Conservation (phyloP, 2,797 vertebrate species). For the Muraenolepis orangiensis region DNA sequence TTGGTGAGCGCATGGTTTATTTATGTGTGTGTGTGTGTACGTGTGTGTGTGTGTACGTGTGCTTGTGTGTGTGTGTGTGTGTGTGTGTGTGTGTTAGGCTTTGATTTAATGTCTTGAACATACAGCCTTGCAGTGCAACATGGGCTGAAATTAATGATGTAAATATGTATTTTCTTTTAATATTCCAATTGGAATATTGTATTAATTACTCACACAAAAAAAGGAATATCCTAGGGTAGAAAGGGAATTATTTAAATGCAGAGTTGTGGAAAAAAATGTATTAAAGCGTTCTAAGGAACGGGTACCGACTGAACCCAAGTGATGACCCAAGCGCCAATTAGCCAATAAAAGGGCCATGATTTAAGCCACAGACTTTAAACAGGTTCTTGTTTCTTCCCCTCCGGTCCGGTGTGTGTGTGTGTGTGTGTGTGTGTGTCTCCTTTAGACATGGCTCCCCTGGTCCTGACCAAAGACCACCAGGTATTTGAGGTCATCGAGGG, state of each 20-base stretch:
- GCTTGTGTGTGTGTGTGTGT: not conserved
- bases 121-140: not conserved
- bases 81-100: not conserved
- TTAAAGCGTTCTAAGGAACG: not conserved
- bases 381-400: too few relatives aligned
- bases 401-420: too few relatives aligned
- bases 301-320: not conserved
- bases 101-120: not conserved
- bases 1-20: not conserved
- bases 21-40: not conserved
- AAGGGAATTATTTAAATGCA: not conserved
- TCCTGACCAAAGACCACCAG: slow-evolving; percentile 78
- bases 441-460: slow-evolving; percentile 83
- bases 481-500: slow-evolving; percentile 79
- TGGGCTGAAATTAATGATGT: not conserved
- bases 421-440: not conserved
- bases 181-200: not conserved
- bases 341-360: not conserved
- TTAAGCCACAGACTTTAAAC: not conserved
- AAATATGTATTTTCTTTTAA: not conserved
- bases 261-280: not conserved
- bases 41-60: not conserved
- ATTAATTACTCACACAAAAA: not conserved
- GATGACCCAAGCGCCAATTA: not conserved
- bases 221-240: not conserved